Conservation (phyloP, 2,888 invertebrate species). For the Euplagia quadripunctaria region DNA sequence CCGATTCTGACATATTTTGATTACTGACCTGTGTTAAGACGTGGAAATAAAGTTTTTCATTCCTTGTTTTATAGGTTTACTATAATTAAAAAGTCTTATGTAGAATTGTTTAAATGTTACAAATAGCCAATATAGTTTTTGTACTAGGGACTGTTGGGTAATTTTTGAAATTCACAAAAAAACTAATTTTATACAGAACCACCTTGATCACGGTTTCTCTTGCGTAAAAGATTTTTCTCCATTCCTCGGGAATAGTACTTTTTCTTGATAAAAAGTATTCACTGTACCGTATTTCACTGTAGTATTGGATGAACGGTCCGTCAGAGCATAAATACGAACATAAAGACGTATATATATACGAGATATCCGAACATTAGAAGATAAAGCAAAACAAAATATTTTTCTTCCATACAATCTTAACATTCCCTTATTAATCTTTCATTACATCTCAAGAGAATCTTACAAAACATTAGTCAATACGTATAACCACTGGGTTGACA, state of each 20-base stretch:
- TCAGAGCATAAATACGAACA: too few species aligned
- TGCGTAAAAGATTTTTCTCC: too few species aligned
- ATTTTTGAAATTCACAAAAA: too few species aligned
- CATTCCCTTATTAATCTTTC: neutral
- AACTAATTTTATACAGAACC: too few species aligned
- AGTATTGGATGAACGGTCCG: too few species aligned
- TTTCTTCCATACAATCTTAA: neutral
- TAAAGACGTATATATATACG: too few species aligned
- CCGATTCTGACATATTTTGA: neutral
- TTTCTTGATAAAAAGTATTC: too few species aligned
- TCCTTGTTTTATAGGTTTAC: neutral
- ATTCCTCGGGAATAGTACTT: too few species aligned
- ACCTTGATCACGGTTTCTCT: too few species aligned
- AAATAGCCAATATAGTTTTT: neutral
- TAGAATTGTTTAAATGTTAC: neutral
- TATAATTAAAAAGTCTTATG: neutral
- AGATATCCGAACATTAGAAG: too few species aligned
- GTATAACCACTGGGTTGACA: conserved; percentile 52
- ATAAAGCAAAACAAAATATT: neutral
- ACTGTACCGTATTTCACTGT: too few species aligned
- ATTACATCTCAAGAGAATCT: conserved; percentile 4
- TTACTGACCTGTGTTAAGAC: neutral
- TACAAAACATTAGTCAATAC: conserved; percentile 32
- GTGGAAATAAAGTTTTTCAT: neutral
- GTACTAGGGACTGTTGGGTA: neutral